These are phyloP conservation scores for Pyrgus malvae DNA, from an alignment of 2,888 invertebrate species.

Conservation along the genomic window DNA sequence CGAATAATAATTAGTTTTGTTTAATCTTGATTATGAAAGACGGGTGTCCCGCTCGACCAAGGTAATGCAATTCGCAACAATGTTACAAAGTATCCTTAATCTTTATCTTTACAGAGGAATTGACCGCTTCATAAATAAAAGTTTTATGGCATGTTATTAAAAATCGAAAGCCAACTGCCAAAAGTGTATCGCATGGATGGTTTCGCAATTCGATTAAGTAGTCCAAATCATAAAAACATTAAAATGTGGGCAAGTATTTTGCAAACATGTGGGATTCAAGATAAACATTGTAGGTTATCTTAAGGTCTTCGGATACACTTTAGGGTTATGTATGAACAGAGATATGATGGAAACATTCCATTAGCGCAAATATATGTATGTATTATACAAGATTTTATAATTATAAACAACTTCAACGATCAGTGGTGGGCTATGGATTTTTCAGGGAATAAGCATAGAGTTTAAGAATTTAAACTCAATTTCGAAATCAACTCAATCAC, in stretches of 20 bases:
- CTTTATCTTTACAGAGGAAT: background rate
- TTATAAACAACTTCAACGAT: too few relatives aligned
- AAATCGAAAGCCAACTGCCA: background rate
- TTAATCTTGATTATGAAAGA: conserved; percentile 1
- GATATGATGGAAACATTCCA: background rate
- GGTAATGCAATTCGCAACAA: conserved; percentile 1
- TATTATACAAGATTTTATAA: too few relatives aligned
- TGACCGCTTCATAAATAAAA: background rate
- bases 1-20: conserved; percentile 3
- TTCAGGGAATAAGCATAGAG: too few relatives aligned
- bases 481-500: too few relatives aligned
- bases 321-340: background rate
- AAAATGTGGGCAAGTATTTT: background rate
- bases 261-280: background rate
- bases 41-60: background rate
- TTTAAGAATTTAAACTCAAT: too few relatives aligned
- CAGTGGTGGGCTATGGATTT: too few relatives aligned
- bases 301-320: background rate
- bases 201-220: background rate
- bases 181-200: conserved; percentile 4
- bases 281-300: conserved; percentile 3
- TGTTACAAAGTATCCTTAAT: background rate
- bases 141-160: background rate
- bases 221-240: background rate
- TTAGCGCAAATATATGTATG: background rate